Evolutionary conservation across 1,140 invertebrate genomes (phyloP).

Genomic region (Venturia canescens): DNA sequence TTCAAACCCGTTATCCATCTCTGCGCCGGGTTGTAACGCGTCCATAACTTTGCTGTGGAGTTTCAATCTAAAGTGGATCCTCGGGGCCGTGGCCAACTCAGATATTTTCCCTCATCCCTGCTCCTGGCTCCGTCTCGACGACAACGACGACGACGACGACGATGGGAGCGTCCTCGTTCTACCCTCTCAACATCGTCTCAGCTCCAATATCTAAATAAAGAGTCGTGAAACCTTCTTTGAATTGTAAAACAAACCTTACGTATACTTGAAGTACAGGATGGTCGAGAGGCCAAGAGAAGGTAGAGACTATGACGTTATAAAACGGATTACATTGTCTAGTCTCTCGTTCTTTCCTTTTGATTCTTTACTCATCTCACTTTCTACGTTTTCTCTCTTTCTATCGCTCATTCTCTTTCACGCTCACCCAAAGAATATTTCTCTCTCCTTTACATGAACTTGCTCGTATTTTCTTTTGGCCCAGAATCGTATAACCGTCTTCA

Average conservation of each 20-base stretch:
- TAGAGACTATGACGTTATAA: background rate
- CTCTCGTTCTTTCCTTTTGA: background rate
- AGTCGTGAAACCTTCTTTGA: constrained; percentile 50
- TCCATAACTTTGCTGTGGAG: constrained; percentile 4
- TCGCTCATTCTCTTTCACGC: background rate
- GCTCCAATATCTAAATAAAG: constrained; percentile 20
- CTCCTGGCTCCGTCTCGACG: background rate
- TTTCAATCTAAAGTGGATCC: background rate
- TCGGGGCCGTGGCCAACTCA: constrained; percentile 12
- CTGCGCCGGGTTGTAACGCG: background rate
- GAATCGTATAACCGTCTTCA: background rate
- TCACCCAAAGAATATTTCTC: background rate
- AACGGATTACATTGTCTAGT: constrained; percentile 14
- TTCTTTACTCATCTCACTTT: background rate
- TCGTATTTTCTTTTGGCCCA: background rate
- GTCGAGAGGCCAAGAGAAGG: background rate
- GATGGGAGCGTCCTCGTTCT: background rate
- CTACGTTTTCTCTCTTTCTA: background rate
- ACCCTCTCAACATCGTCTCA: constrained; percentile 5
- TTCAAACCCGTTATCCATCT: background rate
- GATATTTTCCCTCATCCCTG: background rate
- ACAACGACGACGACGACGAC: background rate
- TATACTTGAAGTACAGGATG: constrained; percentile 7
- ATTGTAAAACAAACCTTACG: constrained; percentile 62
- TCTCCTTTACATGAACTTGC: background rate